These are phyloP conservation scores for Heliconius sara DNA, from an alignment of 2,888 invertebrate species.

Conservation along the genomic window DNA sequence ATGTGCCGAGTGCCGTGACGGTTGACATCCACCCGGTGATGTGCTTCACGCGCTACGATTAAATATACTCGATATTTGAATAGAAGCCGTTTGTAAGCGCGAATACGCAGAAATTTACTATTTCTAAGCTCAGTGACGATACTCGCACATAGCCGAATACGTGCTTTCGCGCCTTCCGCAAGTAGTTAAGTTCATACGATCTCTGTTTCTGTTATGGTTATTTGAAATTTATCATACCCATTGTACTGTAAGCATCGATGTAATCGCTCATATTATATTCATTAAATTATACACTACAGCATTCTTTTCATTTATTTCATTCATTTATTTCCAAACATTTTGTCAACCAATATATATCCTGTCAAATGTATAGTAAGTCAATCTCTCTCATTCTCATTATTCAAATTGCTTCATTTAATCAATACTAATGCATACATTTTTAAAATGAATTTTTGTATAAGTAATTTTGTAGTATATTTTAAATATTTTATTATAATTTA, in stretches of 20 bases:
- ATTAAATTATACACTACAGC: conserved; percentile 47
- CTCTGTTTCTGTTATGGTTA: conserved; percentile 10
- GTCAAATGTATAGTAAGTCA: neutral
- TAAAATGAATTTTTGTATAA: neutral
- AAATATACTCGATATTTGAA: conserved; percentile 18
- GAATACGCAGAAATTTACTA: neutral
- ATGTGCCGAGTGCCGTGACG: conserved; percentile 58
- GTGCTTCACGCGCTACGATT: conserved; percentile 33
- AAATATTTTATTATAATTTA: neutral
- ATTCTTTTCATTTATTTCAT: conserved; percentile 47
- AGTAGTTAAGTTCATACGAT: conserved; percentile 7
- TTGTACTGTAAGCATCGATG: conserved; percentile 36
- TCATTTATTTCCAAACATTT: conserved; percentile 2
- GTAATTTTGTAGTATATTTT: neutral
- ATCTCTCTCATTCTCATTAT: neutral
- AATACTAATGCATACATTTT: neutral
- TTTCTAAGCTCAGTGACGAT: conserved; percentile 47
- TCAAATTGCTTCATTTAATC: neutral
- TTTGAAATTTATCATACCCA: conserved; percentile 33
- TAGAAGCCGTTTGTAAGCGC: neutral
- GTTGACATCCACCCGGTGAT: conserved; percentile 22
- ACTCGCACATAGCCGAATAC: conserved; percentile 58
- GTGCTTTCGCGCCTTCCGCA: conserved; percentile 44
- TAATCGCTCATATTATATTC: conserved; percentile 38
- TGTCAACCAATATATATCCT: neutral